Percentiles rank a stretch among this genome's conserved stretches.
Conservation (phyloP, 2,797 vertebrate genomes). For the Discoglossus pictus region DNA sequence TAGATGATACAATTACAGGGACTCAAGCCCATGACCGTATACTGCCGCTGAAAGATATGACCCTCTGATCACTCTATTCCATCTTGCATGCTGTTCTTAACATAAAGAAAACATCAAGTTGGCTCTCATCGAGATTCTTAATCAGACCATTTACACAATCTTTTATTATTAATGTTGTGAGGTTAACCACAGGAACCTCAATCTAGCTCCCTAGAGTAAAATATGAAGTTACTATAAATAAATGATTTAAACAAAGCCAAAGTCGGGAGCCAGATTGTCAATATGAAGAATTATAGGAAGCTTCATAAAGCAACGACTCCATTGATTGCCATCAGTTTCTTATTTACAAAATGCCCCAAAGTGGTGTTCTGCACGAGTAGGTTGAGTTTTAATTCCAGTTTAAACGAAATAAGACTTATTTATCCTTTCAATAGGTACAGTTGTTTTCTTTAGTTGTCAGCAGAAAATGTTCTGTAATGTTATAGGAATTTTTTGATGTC, state of each 20-base stretch:
- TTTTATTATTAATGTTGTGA: slow-evolving; percentile 10
- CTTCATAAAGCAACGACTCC: neutral
- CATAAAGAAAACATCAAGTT: slow-evolving; percentile 18
- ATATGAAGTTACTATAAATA: slow-evolving; percentile 20
- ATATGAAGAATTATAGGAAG: neutral
- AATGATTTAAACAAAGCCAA: slow-evolving; percentile 14
- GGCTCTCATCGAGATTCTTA: slow-evolving; percentile 3
- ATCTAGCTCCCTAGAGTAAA: slow-evolving; percentile 8
- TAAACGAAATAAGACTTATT: too few species aligned
- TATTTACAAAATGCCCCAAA: too few species aligned
- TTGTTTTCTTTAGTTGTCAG: too few species aligned
- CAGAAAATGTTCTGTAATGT: too few species aligned
- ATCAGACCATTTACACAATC: slow-evolving; percentile 13
- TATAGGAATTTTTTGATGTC: too few species aligned
- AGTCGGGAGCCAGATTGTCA: neutral
- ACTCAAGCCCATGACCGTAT: too few species aligned
- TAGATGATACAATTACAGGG: too few species aligned
- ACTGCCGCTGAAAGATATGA: slow-evolving; percentile 9
- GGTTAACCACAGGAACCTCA: slow-evolving; percentile 7
- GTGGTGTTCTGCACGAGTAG: too few species aligned
- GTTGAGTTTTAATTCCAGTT: too few species aligned
- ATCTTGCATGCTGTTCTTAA: neutral
- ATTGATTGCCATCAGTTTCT: too few species aligned
- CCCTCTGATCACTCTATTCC: slow-evolving; percentile 3
- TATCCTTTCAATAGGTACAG: too few species aligned